Evolutionary conservation across 1,140 invertebrate genomes (phyloP), one percentile per base, ranked within the genome.

Genomic region (Daktulosphaira vitifoliae): DNA sequence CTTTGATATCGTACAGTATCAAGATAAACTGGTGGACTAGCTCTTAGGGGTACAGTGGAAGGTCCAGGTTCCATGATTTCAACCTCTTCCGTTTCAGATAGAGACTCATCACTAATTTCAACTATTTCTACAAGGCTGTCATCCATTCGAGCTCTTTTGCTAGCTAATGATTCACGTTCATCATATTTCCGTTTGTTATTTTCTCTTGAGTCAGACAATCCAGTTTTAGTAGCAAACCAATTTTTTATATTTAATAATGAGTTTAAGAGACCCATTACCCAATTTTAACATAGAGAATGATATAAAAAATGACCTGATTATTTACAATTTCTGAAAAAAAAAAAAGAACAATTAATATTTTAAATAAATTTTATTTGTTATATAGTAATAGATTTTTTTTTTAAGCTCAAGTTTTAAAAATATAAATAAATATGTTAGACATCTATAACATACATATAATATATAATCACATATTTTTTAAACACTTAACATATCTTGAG

Each of bases 71-170:
- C 56, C 13, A 25, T 48, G 13, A 62, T 62, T 46, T 62, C 42
- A 7, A 59, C 54, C 18, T 62, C 56, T 33, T 62, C 42, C 3
- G 18, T 18, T 48, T 62, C 56, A 62, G 56, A 62, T 62, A 62
- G 13, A 1, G 42, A 48, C 15, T 62, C 56, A 62, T 62, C 56
- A 3, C 42, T 62, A 11, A 62, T 62, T 33, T 62, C 42, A 62
- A 62, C 42, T 8, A 62, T 26, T 62, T 62, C 56, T 22, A 62
- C 56, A 20, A 62, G 25, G 8, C 42, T 62, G 15, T 62, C 56
- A 18, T 62, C 42, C 56, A 62, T 62, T 3, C 56, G 56, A 2
- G 18, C 18, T 62, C 56, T 48, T 62, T 62, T 62, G 46, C 20
- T 62, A 33, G 11, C 38, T 33, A 62, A n/a, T 23, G 5, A 8